Evolutionary conservation across 2,888 invertebrate species (phyloP).

Genomic region (Lucinisca nassula): DNA sequence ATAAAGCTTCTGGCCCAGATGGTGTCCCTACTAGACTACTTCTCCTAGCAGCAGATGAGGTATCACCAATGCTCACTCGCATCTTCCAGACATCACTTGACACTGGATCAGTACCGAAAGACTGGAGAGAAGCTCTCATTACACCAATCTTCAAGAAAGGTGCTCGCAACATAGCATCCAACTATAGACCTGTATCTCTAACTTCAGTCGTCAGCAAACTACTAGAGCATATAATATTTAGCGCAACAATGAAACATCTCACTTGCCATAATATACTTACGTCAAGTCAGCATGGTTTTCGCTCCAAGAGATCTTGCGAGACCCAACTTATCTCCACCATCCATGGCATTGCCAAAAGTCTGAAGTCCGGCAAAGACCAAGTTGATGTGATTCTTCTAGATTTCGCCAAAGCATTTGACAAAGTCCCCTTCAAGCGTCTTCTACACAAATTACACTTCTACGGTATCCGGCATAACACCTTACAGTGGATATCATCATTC

Average conservation of each 20-base stretch:
- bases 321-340: background rate
- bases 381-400: too few species aligned
- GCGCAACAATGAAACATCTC: background rate
- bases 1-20: background rate
- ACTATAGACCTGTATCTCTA: too few species aligned
- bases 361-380: too few species aligned
- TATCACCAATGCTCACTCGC: background rate
- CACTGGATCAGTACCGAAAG: too few species aligned
- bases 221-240: too few species aligned
- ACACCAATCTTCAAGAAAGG: background rate
- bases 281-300: too few species aligned
- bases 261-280: background rate
- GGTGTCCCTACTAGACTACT: background rate
- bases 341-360: too few species aligned
- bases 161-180: background rate
- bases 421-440: background rate
- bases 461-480: background rate
- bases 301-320: background rate
- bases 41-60: background rate
- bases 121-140: too few species aligned
- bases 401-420: background rate
- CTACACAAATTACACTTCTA: background rate
- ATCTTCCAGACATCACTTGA: background rate
- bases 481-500: too few species aligned
- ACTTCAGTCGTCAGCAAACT: too few species aligned